Conservation (phyloP, 2,797 vertebrate species). For the Etheostoma perlongum region DNA sequence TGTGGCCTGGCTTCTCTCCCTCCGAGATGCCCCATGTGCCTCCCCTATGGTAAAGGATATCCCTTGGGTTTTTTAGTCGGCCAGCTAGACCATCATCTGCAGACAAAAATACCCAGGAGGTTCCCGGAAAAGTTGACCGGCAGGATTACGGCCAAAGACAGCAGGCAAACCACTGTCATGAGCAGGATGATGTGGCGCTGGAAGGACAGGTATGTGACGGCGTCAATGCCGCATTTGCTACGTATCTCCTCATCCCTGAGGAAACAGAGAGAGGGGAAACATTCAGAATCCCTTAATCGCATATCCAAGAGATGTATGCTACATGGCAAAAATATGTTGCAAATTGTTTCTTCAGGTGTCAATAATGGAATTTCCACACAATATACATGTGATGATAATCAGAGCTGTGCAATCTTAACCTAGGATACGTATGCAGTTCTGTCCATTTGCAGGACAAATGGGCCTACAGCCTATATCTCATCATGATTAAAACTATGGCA, state of each 20-base stretch:
- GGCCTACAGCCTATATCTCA: constrained; percentile 42
- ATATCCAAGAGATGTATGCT: neutral
- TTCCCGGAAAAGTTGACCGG: constrained; percentile 95
- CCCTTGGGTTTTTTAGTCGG: constrained; percentile 45
- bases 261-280: constrained; percentile 24
- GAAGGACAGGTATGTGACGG: constrained; percentile 96
- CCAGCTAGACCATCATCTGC: constrained; percentile 39
- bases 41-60: constrained; percentile 61
- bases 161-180: constrained; percentile 91
- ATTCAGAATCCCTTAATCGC: constrained; percentile 4
- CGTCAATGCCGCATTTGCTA: constrained; percentile 95
- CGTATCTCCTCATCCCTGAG: constrained; percentile 95
- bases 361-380: constrained; percentile 13
- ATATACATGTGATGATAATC: neutral
- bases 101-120: constrained; percentile 90
- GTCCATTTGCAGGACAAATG: constrained; percentile 25
- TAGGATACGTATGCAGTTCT: neutral
- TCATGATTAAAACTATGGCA: constrained; percentile 54
- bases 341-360: neutral
- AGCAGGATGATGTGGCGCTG: constrained; percentile 96
- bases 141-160: constrained; percentile 94
- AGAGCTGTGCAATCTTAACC: neutral
- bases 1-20: constrained; percentile 60
- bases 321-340: constrained; percentile 1
- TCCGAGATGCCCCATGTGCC: constrained; percentile 20